A percentile compares a stretch with the other conserved stretches of the same genome.
These are phyloP conservation scores for Labia minor DNA, from an alignment of 2,888 invertebrate species.

Conservation along the genomic window DNA sequence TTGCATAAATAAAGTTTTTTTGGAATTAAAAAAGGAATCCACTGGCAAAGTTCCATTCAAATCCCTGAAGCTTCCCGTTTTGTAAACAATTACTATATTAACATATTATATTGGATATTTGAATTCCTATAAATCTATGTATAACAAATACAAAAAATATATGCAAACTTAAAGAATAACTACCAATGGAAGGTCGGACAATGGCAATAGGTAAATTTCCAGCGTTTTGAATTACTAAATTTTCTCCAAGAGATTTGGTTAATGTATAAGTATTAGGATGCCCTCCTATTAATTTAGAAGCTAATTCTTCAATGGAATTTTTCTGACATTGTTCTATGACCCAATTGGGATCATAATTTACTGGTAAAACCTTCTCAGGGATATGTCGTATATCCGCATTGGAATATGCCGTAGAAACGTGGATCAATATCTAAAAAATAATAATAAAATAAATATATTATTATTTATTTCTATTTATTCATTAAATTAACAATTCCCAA, in stretches of 20 bases:
- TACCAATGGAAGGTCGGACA: slow-evolving; percentile 55
- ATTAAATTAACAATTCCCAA: neutral
- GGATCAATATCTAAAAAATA: slow-evolving; percentile 49
- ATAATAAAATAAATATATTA: neutral
- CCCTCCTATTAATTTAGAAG: slow-evolving; percentile 18
- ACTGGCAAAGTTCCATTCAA: too few relatives aligned
- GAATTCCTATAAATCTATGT: too few relatives aligned
- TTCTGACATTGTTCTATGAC: slow-evolving; percentile 37
- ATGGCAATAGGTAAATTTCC: slow-evolving; percentile 51
- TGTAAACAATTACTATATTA: too few relatives aligned
- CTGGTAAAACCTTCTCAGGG: slow-evolving; percentile 39
- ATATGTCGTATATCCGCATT: slow-evolving; percentile 45
- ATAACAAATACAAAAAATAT: too few relatives aligned
- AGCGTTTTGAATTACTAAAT: slow-evolving; percentile 47
- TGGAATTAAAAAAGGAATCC: too few relatives aligned
- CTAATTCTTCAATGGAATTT: slow-evolving; percentile 38
- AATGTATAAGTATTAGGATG: slow-evolving; percentile 65
- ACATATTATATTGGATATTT: too few relatives aligned
- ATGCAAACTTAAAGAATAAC: too few relatives aligned
- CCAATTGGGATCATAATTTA: slow-evolving; percentile 38
- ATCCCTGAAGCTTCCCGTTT: too few relatives aligned
- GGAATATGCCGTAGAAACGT: slow-evolving; percentile 81
- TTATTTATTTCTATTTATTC: neutral
- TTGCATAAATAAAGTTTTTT: too few relatives aligned
- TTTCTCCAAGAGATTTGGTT: slow-evolving; percentile 61